Evolutionary conservation across 1,140 invertebrate genomes (phyloP), one percentile per base, ranked within the genome.

Genomic region (Trichonephila clavata): DNA sequence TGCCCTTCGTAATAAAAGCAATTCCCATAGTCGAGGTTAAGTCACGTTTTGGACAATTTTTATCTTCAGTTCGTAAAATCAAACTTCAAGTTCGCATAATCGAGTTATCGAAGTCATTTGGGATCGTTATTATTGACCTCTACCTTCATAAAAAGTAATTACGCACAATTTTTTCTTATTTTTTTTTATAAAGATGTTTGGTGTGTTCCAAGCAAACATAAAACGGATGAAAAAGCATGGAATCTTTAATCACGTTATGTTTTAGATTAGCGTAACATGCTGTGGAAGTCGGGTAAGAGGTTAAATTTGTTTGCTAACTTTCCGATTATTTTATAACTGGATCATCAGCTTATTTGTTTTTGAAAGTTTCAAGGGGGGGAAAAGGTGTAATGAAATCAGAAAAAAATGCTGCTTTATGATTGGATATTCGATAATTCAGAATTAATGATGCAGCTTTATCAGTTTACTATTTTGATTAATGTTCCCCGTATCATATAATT

Each of bases 71-170:
- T 84, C 83, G 83, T 57, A 84, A 84, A 84, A 84, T 84, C 83
- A 84, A 59, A 84, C 83, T 60, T 84, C 16, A 21, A 21, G 59
- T 84, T 59, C 43, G 83, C 18, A 59, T 87, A 87, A 87, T 87
- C 86, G 61, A 65, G 65, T 89, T 89, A 77, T 89, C 63, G 65
- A 50, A 50, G 65, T 57, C 39, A 68, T 89, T 89, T 50, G 87
- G 87, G 87, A 77, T 89, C 65, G 57, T 89, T 89, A 89, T 39
- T 89, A n/a, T 27, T 77, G 61, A 89, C 87, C 87, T 86, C 18
- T 71, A 59, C 7, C 21, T 60, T 60, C 57, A 89, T 71, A 89
- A 68, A 77, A 77, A 89, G 87, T 89, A 89, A 89, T 89, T 89
- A 89, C 71, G 39, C 43, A 10, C 21, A 89, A 59, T 20, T n/a